Evolutionary conservation across 2,797 vertebrate genomes (phyloP).

Genomic region (Oryzias dopingdopingensis): DNA sequence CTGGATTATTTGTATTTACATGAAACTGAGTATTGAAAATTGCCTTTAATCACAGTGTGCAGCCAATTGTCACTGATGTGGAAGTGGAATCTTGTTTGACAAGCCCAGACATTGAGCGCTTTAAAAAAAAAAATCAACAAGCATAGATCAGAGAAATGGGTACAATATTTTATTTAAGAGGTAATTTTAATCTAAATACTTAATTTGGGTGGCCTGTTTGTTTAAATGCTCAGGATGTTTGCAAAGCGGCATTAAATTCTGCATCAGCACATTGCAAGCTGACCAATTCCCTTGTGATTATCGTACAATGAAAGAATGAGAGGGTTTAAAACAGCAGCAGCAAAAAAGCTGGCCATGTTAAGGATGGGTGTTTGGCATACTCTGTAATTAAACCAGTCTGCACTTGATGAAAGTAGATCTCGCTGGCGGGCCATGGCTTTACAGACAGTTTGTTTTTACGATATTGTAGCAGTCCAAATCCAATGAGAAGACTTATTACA

Average conservation of each 20-base stretch:
- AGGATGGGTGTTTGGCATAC: slow-evolving; percentile 70
- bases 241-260: slow-evolving; percentile 66
- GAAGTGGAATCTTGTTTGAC: slow-evolving; percentile 64
- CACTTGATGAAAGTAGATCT: slow-evolving; percentile 83
- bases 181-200: no score
- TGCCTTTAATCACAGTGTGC: not conserved
- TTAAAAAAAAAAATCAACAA: no score
- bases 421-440: slow-evolving; percentile 77
- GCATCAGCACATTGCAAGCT: slow-evolving; percentile 57
- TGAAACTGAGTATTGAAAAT: no score
- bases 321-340: slow-evolving; percentile 71
- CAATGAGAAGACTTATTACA: slow-evolving; percentile 81
- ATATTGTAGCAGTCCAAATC: slow-evolving; percentile 83
- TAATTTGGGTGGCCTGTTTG: slow-evolving; percentile 4
- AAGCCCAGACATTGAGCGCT: no score
- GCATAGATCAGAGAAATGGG: no score
- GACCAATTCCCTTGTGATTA: slow-evolving; percentile 79
- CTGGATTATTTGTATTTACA: no score
- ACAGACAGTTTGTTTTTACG: slow-evolving; percentile 82
- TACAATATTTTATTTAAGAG: no score
- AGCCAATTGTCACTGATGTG: slow-evolving; percentile 48
- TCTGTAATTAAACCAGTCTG: slow-evolving; percentile 83
- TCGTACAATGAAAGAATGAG: slow-evolving; percentile 73
- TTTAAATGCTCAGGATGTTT: slow-evolving; percentile 55
- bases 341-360: slow-evolving; percentile 72